phyloP scores from a whole-genome alignment of 2,797 vertebrate genomes.

The Pangasius djambal region DNA sequence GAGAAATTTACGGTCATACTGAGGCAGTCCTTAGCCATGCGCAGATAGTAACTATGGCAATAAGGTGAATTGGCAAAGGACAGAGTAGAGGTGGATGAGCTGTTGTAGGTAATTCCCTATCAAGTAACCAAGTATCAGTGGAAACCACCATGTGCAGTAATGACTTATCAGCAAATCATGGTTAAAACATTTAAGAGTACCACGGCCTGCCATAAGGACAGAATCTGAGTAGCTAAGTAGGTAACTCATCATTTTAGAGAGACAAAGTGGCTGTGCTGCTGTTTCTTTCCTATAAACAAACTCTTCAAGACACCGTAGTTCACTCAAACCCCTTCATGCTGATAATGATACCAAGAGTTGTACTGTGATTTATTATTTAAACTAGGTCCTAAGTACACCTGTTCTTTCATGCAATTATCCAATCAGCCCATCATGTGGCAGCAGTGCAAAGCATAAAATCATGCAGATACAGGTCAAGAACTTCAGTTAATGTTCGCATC shows the following conservation, averaged over 20 bases:
- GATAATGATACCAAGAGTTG: neutral
- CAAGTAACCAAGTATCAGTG: slow-evolving; percentile 42
- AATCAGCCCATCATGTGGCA: neutral
- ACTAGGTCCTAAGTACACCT: neutral
- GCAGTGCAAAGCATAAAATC: neutral
- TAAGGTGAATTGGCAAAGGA: slow-evolving; percentile 23
- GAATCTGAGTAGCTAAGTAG: neutral
- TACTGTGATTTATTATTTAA: neutral
- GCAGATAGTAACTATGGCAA: slow-evolving; percentile 49
- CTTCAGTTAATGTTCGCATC: neutral
- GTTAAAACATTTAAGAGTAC: slow-evolving; percentile 12
- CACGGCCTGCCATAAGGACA: neutral
- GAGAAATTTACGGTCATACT: slow-evolving; percentile 42
- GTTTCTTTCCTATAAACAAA: neutral
- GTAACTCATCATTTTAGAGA: neutral
- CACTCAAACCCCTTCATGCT: neutral
- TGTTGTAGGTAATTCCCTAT: slow-evolving; percentile 31
- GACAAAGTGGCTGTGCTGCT: neutral
- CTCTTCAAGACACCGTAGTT: neutral
- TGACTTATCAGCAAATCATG: slow-evolving; percentile 12
- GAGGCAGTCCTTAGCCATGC: slow-evolving; percentile 16
- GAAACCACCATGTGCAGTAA: slow-evolving; percentile 31
- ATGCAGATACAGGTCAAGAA: neutral
- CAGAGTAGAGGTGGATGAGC: neutral
- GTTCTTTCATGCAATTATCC: neutral